These are phyloP conservation scores for Crepidodera aurea DNA, from an alignment of 2,888 invertebrate genomes.

Conservation along the genomic window DNA sequence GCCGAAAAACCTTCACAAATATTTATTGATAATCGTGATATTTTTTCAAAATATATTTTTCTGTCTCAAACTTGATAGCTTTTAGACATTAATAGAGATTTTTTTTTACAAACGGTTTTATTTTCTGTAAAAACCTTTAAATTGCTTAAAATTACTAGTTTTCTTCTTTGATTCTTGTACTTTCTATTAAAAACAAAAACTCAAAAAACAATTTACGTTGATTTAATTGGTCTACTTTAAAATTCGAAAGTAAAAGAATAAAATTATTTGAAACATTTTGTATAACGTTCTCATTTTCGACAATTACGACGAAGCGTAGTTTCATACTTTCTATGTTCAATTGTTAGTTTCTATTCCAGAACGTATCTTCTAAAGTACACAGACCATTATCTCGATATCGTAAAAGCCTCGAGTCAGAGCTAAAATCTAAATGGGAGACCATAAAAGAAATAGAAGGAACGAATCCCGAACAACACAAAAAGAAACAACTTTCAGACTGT, in stretches of 20 bases:
- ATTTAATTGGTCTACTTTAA: too few species aligned
- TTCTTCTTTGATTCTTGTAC: too few species aligned
- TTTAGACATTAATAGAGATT: too few species aligned
- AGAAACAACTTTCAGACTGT: constrained; percentile 48
- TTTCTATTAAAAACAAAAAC: too few species aligned
- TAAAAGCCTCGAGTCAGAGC: constrained; percentile 28
- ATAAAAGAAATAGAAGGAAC: constrained; percentile 33
- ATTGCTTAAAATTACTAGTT: too few species aligned
- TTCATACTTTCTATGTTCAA: constrained; percentile 3
- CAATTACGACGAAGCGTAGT: background rate
- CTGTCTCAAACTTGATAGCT: too few species aligned
- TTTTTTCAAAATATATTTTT: too few species aligned
- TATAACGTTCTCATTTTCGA: background rate
- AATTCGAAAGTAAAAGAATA: background rate
- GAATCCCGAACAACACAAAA: constrained; percentile 41
- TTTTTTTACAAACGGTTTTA: too few species aligned
- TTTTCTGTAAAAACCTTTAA: too few species aligned
- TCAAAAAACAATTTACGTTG: too few species aligned
- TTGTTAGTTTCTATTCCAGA: constrained; percentile 8
- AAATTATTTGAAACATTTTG: background rate
- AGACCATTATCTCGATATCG: constrained; percentile 29
- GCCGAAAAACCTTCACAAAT: background rate
- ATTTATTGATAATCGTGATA: too few species aligned
- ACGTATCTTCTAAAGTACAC: constrained; percentile 14
- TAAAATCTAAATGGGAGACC: constrained; percentile 26